Percentiles rank a stretch among this genome's conserved stretches.
Evolutionary conservation across 2,113 vertebrate species (phyloP).

Genomic region (Ardeotis arabs): DNA sequence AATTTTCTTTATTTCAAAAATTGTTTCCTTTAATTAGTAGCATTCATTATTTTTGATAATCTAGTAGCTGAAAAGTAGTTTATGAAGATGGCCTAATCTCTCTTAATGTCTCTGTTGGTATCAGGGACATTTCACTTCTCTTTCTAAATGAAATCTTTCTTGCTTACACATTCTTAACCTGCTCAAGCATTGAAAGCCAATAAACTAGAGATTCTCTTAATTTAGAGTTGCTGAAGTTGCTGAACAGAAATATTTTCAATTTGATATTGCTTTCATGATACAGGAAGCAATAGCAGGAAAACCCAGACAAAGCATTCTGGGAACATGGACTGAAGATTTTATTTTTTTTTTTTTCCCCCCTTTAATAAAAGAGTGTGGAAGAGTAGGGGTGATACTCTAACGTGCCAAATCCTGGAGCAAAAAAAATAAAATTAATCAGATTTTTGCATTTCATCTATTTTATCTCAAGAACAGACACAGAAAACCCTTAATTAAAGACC

Average conservation of each 20-base stretch:
- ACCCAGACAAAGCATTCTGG: not conserved
- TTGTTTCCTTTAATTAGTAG: slow-evolving; percentile 41
- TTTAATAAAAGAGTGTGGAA: not conserved
- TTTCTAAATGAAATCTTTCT: slow-evolving; percentile 52
- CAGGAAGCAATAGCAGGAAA: slow-evolving; percentile 48
- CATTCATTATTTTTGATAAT: slow-evolving; percentile 69
- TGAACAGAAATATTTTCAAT: slow-evolving; percentile 71
- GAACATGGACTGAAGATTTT: slow-evolving; percentile 34
- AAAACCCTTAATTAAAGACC: not conserved
- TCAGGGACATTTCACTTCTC: slow-evolving; percentile 34
- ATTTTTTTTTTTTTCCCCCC: not conserved
- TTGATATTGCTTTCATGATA: slow-evolving; percentile 49
- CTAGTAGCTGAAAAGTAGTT: slow-evolving; percentile 27
- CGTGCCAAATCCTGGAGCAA: not conserved
- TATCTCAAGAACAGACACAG: not conserved
- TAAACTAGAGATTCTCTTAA: slow-evolving; percentile 46
- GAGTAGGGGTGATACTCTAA: not conserved
- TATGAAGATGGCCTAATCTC: slow-evolving; percentile 53
- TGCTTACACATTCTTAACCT: slow-evolving; percentile 63
- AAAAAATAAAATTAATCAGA: not conserved
- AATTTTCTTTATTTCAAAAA: slow-evolving; percentile 42
- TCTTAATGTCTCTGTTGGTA: slow-evolving; percentile 46
- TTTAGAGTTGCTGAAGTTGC: slow-evolving; percentile 64
- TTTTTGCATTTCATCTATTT: not conserved
- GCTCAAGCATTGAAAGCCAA: slow-evolving; percentile 62